Evolutionary conservation across 2,888 invertebrate genomes (phyloP).

Genomic region (Mechanitis mazaeus): DNA sequence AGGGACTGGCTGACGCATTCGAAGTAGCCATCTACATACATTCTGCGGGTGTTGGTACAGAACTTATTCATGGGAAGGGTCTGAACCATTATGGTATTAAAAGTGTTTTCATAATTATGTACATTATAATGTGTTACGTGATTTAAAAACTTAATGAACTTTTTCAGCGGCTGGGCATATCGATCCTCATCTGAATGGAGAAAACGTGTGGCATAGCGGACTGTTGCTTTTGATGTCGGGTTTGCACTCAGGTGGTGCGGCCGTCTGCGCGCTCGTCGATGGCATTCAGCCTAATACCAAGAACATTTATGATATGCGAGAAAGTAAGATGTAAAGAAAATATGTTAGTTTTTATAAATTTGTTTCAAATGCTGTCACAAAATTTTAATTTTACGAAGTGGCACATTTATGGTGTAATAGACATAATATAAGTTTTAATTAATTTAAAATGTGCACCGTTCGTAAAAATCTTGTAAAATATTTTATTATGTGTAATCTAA

Average conservation of each 20-base stretch:
- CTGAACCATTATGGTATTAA: constrained; percentile 58
- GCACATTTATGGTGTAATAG: too few relatives aligned
- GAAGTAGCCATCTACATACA: constrained; percentile 61
- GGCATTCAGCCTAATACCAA: constrained; percentile 40
- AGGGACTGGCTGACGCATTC: constrained; percentile 55
- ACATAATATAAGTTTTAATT: too few relatives aligned
- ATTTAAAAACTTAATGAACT: neutral
- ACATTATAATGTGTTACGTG: neutral
- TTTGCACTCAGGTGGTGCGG: constrained; percentile 47
- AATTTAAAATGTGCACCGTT: too few relatives aligned
- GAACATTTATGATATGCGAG: constrained; percentile 37
- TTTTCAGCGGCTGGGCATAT: constrained; percentile 61
- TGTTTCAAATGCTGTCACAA: too few relatives aligned
- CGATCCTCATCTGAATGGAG: constrained; percentile 52
- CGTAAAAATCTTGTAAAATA: too few relatives aligned
- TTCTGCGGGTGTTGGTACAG: constrained; percentile 57
- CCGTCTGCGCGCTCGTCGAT: constrained; percentile 54
- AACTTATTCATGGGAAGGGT: constrained; percentile 64
- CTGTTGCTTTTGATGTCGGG: constrained; percentile 43
- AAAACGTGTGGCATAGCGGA: constrained; percentile 61
- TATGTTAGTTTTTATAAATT: neutral
- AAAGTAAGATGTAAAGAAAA: constrained; percentile 42
- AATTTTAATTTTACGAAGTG: too few relatives aligned
- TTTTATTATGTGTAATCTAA: neutral
- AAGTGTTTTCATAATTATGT: neutral